phyloP scores from a whole-genome alignment of 1,140 invertebrate genomes.

The Cepaea nemoralis region DNA sequence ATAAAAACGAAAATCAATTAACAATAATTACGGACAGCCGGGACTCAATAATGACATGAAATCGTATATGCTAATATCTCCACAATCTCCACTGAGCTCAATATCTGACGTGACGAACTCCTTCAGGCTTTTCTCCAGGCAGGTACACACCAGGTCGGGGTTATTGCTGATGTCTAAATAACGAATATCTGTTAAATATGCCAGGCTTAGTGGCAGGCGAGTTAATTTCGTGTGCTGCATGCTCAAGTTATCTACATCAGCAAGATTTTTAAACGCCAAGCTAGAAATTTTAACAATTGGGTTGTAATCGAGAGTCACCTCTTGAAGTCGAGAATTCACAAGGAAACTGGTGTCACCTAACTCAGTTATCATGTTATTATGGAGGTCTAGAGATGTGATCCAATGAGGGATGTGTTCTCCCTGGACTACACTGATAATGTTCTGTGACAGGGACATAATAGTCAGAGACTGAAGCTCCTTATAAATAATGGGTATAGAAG shows the following conservation, averaged over 20 bases:
- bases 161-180: not conserved
- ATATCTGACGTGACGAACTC: not conserved
- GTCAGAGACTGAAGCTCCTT: no score
- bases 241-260: not conserved
- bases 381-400: no score
- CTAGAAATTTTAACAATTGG: not conserved
- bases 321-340: not conserved
- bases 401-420: no score
- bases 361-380: no score
- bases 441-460: no score
- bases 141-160: not conserved
- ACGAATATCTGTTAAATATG: not conserved
- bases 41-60: not conserved
- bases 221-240: not conserved
- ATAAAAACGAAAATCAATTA: no score
- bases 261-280: not conserved
- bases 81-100: not conserved
- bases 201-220: not conserved
- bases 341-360: no score
- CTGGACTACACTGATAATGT: no score
- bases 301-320: not conserved
- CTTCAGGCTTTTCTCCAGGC: not conserved
- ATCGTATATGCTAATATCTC: not conserved
- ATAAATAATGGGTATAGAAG: no score
- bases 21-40: no score